Percentiles rank a stretch among this genome's conserved stretches.
phyloP scores from a whole-genome alignment of 1,140 invertebrate species.

The Aphelenchoides besseyi region DNA sequence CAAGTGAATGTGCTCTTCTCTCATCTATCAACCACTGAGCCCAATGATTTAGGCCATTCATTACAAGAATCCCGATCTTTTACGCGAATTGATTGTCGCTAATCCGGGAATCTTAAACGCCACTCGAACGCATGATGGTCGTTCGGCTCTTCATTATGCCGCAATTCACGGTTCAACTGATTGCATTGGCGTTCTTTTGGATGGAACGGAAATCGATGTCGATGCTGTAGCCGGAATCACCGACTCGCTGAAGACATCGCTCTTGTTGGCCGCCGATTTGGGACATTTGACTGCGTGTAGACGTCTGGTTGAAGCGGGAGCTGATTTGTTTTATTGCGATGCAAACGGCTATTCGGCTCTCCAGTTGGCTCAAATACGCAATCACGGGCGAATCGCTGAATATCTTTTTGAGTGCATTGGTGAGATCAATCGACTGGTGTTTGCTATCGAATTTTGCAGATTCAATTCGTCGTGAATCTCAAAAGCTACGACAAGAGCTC shows the following conservation, averaged over 20 bases:
- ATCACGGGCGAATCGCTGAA: conserved; percentile 71
- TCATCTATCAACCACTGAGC: neutral
- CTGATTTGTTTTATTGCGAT: conserved; percentile 71
- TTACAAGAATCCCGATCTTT: conserved; percentile 45
- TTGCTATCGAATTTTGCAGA: conserved; percentile 32
- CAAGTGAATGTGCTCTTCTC: too few species aligned
- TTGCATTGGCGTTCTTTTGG: conserved; percentile 37
- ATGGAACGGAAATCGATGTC: conserved; percentile 27
- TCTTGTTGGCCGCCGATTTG: conserved; percentile 78
- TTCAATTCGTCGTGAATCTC: conserved; percentile 33
- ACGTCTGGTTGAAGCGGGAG: conserved; percentile 71
- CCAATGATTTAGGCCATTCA: conserved; percentile 38
- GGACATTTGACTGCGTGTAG: conserved; percentile 74
- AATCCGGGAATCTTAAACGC: conserved; percentile 33
- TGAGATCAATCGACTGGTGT: conserved; percentile 47
- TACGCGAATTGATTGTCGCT: conserved; percentile 33
- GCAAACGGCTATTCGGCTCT: conserved; percentile 71
- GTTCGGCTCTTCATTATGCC: conserved; percentile 38
- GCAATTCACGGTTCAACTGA: conserved; percentile 25
- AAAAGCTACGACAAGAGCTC: conserved; percentile 32
- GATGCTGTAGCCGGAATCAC: conserved; percentile 28
- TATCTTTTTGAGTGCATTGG: conserved; percentile 73
- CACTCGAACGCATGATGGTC: conserved; percentile 20
- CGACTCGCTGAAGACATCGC: conserved; percentile 69
- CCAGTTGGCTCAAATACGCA: conserved; percentile 73